phyloP scores from a whole-genome alignment of 2,888 invertebrate species.

The Elgonia sp. region DNA sequence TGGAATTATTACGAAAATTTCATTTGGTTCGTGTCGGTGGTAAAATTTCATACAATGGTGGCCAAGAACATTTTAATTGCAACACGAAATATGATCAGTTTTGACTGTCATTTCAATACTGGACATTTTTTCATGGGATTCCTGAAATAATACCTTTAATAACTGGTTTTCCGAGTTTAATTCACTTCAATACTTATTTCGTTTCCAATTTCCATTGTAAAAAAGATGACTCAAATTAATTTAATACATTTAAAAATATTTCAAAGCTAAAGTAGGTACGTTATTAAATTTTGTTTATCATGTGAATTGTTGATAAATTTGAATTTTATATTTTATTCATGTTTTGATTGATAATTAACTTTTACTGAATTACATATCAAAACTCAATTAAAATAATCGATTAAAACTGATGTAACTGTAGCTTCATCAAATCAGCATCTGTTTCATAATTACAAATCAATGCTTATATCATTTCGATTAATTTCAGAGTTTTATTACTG shows the following conservation, averaged over 20 bases:
- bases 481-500: background rate
- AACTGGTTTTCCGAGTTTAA: background rate
- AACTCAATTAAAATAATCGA: background rate
- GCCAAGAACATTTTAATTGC: slow-evolving; percentile 23
- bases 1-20: slow-evolving; percentile 46
- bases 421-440: background rate
- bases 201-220: too few species aligned
- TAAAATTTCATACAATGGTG: slow-evolving; percentile 20
- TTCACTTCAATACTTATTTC: background rate
- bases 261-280: too few species aligned
- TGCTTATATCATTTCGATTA: background rate
- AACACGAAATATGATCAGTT: slow-evolving; percentile 10
- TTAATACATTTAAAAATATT: too few species aligned
- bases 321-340: too few species aligned
- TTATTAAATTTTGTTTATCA: too few species aligned
- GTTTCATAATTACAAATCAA: background rate
- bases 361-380: too few species aligned
- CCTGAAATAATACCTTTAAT: background rate
- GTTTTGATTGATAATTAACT: too few species aligned
- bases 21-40: background rate
- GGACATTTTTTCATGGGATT: background rate
- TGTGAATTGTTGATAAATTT: too few species aligned
- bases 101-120: slow-evolving; percentile 14
- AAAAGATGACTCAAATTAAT: too few species aligned
- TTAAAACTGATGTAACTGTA: background rate